phyloP scores from a whole-genome alignment of 37 sponge, comb jelly and placozoan species.

The Oscarella lobularis region DNA sequence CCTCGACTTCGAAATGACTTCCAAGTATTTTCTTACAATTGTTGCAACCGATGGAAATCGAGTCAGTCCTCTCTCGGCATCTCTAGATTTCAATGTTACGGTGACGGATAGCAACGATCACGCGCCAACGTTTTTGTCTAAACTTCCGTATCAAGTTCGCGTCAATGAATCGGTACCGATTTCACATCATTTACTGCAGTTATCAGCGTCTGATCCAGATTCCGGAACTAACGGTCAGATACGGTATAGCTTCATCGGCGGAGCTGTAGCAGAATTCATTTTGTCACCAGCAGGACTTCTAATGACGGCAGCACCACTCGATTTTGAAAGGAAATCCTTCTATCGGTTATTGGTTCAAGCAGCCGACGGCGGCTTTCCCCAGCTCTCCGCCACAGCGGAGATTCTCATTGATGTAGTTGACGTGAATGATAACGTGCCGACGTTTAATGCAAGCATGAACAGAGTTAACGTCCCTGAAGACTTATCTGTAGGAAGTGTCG shows the following conservation, averaged over 20 bases:
- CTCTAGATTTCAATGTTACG: neutral
- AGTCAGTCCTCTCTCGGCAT: neutral
- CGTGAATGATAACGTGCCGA: conserved; percentile 16
- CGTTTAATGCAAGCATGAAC: neutral
- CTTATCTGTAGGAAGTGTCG: neutral
- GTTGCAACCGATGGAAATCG: neutral
- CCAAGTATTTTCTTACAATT: conserved; percentile 15
- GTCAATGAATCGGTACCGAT: neutral
- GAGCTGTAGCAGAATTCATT: conserved; percentile 7
- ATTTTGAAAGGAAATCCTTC: conserved; percentile 3
- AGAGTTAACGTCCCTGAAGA: neutral
- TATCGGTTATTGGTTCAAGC: conserved; percentile 7
- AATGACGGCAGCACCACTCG: neutral
- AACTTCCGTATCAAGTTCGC: neutral
- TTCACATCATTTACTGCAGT: neutral
- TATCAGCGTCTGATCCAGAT: conserved; percentile 10
- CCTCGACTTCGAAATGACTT: conserved; percentile 28
- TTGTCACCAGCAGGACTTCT: neutral
- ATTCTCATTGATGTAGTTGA: conserved; percentile 6
- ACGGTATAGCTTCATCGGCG: neutral
- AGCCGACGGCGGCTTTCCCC: neutral
- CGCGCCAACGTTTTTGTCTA: conserved; percentile 6
- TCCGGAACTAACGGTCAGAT: conserved; percentile 6
- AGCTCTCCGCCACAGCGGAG: neutral
- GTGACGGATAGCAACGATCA: conserved; percentile 11